Percentiles rank a stretch among this genome's conserved stretches.
Conservation (phyloP, 1,140 invertebrate genomes). For the Camponotus floridanus region DNA sequence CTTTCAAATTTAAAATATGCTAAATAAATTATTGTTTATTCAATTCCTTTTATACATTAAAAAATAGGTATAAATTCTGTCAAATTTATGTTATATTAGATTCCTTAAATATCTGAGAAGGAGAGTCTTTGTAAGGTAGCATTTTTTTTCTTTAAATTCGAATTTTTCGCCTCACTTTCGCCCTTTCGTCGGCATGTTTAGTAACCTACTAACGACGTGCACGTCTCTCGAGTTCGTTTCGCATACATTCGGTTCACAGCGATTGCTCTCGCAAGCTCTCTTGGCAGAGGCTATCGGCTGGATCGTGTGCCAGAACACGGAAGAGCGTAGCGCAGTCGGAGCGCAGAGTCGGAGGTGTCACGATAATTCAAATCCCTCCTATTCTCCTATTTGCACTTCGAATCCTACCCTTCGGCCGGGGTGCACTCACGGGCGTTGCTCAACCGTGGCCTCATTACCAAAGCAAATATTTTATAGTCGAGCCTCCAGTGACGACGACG, state of each 20-base stretch:
- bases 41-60: neutral
- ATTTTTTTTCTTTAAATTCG: neutral
- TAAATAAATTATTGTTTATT: conserved; percentile 6
- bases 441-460: conserved; percentile 85
- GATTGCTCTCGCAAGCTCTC: conserved; percentile 64
- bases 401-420: conserved; percentile 77
- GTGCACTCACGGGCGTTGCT: conserved; percentile 69
- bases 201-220: conserved; percentile 65
- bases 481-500: conserved; percentile 76
- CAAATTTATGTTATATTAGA: conserved; percentile 3
- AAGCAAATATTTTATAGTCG: conserved; percentile 87
- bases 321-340: conserved; percentile 52
- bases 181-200: conserved; percentile 40
- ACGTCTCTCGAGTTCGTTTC: conserved; percentile 40
- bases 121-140: neutral
- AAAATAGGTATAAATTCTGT: neutral
- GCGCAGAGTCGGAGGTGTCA: conserved; percentile 76
- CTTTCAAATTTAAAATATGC: neutral
- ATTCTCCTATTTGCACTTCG: conserved; percentile 84
- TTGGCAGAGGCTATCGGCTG: conserved; percentile 67
- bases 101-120: neutral
- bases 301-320: conserved; percentile 67
- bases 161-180: conserved; percentile 30
- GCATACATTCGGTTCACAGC: conserved; percentile 64
- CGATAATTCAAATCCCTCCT: conserved; percentile 80